Base-by-base conservation (phyloP, 2,797 vertebrate species). In the Sebastes miniatus region DNA sequence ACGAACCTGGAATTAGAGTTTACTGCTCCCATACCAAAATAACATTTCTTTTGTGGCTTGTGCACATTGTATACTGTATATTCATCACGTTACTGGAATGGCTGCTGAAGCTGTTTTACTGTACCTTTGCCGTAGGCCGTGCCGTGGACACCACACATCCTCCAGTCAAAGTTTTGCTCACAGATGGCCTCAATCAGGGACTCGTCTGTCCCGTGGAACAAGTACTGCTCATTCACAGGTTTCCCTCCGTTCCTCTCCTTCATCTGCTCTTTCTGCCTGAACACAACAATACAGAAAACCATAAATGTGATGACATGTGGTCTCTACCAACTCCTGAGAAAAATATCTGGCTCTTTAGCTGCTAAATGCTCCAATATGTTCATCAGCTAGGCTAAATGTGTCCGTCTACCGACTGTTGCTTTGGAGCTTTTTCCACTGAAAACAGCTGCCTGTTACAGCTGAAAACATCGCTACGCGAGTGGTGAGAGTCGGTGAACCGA, bases 91-190 rank as follows among this genome's bases (percentile, higher is more conserved):
- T 36, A 10, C 20, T 73, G 11, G 7, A 71, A 20, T 7, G 4
- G 27, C 61, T n/a, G 8, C 29, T 57, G 6, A 66, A 20, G 2
- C n/a, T 1, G 12, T 3, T 3, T 29, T 18, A 14, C 52, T 34
- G 11, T 89, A 96, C 96, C 96, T 95, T 94, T 96, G 81, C 96
- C 96, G 10, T 94, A 97, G 3, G 76, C 8, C 0, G 95, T 95
- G 12, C 95, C 96, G 3, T 96, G 90, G 43, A 83, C 76, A 0
- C 96, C 96, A 52, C 95, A 95, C 69, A 96, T 81, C 78, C 96
- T 95, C 96, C 96, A 97, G 90, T 97, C 96, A 80, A 97, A 96
- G 93, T 97, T 97, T 54, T 97, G 96, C 63, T 96, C 93, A 87
- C 96, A 97, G 84, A 97, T 97, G 25, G 94, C 88, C 0, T 94